These are phyloP conservation scores for Acipenser ruthenus DNA, from an alignment of 2,797 vertebrate species.

Conservation along the genomic window DNA sequence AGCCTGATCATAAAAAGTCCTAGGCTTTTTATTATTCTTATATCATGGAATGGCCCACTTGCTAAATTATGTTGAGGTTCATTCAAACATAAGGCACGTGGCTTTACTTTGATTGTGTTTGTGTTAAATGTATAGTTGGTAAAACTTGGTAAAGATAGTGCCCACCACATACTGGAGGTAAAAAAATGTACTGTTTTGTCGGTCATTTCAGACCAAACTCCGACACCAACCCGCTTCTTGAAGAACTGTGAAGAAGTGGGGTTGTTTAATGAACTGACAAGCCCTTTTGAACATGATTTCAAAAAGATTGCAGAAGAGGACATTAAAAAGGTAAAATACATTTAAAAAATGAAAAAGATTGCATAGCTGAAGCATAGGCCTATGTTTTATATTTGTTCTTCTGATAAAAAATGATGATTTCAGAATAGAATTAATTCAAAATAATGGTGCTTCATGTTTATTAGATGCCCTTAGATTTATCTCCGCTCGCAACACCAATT, in stretches of 20 bases:
- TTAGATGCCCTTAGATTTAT: constrained; percentile 93
- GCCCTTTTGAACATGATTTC: constrained; percentile 98
- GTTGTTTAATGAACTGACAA: constrained; percentile 94
- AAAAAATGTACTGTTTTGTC: too few relatives aligned
- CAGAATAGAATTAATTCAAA: not conserved
- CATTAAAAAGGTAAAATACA: constrained; percentile 81
- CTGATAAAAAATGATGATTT: not conserved
- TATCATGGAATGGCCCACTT: too few relatives aligned
- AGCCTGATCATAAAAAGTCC: too few relatives aligned
- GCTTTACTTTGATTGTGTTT: too few relatives aligned
- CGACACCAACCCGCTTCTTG: constrained; percentile 96
- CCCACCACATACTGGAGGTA: too few relatives aligned
- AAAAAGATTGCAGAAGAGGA: constrained; percentile 95
- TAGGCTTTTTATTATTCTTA: too few relatives aligned
- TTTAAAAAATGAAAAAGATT: not conserved
- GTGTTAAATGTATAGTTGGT: too few relatives aligned
- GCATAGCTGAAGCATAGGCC: not conserved
- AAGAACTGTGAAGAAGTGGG: constrained; percentile 99
- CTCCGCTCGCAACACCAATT: constrained; percentile 89
- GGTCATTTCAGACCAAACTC: constrained; percentile 88
- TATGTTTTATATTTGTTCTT: not conserved
- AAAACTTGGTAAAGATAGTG: too few relatives aligned
- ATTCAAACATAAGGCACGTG: too few relatives aligned
- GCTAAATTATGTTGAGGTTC: too few relatives aligned
- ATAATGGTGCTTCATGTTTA: constrained; percentile 17